Conservation (phyloP, 1,140 invertebrate genomes). For the Drosophila sulfurigaster region DNA sequence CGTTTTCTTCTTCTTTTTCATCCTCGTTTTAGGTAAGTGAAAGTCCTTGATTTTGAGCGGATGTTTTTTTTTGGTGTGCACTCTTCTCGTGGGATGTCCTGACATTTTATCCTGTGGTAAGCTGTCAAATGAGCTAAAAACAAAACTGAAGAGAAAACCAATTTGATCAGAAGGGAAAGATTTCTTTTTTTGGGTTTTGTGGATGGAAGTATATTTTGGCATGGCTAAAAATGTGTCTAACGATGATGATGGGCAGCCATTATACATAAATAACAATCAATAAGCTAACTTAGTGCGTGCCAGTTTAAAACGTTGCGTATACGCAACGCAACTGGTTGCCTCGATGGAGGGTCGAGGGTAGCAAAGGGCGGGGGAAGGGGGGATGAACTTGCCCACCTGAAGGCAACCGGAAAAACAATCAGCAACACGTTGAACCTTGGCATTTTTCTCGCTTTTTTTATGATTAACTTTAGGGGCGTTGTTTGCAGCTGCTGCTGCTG, state of each 20-base stretch:
- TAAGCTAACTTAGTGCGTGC: slow-evolving; percentile 3
- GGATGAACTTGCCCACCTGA: background rate
- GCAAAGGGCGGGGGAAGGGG: background rate
- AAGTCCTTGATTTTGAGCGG: background rate
- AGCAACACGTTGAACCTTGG: slow-evolving; percentile 72
- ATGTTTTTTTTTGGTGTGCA: background rate
- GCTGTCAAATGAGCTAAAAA: slow-evolving; percentile 16
- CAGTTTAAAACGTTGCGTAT: slow-evolving; percentile 56
- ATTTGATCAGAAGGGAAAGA: background rate
- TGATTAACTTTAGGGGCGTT: slow-evolving; percentile 64
- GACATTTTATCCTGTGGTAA: slow-evolving; percentile 18
- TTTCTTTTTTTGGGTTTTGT: slow-evolving; percentile 2
- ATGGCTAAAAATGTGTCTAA: background rate
- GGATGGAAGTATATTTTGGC: background rate
- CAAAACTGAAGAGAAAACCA: background rate
- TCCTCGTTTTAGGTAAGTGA: slow-evolving; percentile 65
- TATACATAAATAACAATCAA: slow-evolving; percentile 29
- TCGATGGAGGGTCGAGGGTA: background rate
- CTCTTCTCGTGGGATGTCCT: background rate
- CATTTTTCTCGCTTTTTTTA: slow-evolving; percentile 51
- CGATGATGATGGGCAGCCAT: slow-evolving; percentile 7
- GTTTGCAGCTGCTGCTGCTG: slow-evolving; percentile 7
- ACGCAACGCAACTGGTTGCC: slow-evolving; percentile 66
- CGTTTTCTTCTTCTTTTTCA: background rate
- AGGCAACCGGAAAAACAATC: slow-evolving; percentile 61